Conservation (phyloP, 2,888 invertebrate species). For the Theretra japonica region DNA sequence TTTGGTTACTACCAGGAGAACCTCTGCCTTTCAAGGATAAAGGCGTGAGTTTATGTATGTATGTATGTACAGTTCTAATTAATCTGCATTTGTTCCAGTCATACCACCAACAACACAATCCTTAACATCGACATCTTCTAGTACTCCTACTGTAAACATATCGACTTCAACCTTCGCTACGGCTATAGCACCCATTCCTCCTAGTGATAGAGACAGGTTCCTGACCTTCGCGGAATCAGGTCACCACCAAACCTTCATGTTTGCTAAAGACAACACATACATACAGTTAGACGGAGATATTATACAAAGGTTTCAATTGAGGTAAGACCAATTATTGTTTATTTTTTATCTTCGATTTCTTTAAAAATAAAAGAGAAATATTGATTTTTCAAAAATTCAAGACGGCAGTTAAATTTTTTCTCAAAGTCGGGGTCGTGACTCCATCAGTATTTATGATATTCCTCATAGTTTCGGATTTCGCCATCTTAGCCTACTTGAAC, state of each 20-base stretch:
- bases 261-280: constrained; percentile 95
- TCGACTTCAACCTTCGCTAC: constrained; percentile 74
- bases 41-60: too few species aligned
- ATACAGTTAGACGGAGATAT: constrained; percentile 96
- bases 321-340: constrained; percentile 81
- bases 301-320: constrained; percentile 94
- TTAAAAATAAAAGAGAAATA: too few species aligned
- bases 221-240: constrained; percentile 94
- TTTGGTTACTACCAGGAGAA: too few species aligned
- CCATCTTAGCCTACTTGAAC: too few species aligned
- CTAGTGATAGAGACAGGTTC: constrained; percentile 90
- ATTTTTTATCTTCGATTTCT: too few species aligned
- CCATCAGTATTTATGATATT: too few species aligned
- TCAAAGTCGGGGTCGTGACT: too few species aligned
- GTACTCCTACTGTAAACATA: constrained; percentile 76
- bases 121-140: constrained; percentile 57
- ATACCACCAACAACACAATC: constrained; percentile 68
- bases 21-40: too few species aligned
- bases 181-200: constrained; percentile 87
- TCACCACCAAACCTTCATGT: constrained; percentile 94
- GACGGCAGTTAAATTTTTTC: too few species aligned
- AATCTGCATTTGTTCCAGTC: constrained; percentile 53
- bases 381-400: too few species aligned
- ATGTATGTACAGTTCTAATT: too few species aligned
- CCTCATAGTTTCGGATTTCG: too few species aligned